Evolutionary conservation across 1,140 invertebrate genomes (phyloP), one percentile per base, ranked within the genome.

Genomic region (Agrilus planipennis): DNA sequence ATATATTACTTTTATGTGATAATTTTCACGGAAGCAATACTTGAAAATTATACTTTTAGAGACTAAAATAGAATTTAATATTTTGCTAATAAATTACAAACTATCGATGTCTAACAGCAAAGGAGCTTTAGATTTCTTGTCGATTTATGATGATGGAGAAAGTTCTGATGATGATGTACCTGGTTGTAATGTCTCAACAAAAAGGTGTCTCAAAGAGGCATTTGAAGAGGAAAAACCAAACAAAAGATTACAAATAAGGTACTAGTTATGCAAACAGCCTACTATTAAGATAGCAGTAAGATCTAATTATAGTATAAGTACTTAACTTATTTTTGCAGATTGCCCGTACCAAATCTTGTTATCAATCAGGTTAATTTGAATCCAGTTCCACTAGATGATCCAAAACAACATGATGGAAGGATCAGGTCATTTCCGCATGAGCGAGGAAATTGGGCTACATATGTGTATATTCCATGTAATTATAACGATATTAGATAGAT

Each of bases 381-480:
- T 50, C 22, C 57, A 44, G 50, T 57, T 14, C 51, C 42, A 50
- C 32, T 41, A 15, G 75, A 81, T 54, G 61, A 83, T 60, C 72
- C 77, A 11, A 46, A 46, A 4, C 46, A 71, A 39, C 79, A 86
- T 54, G 63, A 70, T 28, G 81, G 81, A 22, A 60, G 77, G 51
- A 57, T 73, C 40, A 65, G 84, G 52, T 68, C 68, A 21, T 86
- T 85, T 63, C 72, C 80, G 46, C 83, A 88, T 63, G 75, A 81
- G 55, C 68, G 81, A 60, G 83, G 83, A 34, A 84, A 84, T 56
- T 88, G 84, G 84, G 73, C 79, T n/a, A 77, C 79, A 9, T 77
- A 73, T 57, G 64, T 81, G 37, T 84, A 78, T 57, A 67, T 84
- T 41, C 70, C 77, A 48, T 79, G 80, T 84, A 71, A 61, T 64